Base-by-base conservation (phyloP, 2,888 invertebrate species). In the Perizoma flavofasciatum region DNA sequence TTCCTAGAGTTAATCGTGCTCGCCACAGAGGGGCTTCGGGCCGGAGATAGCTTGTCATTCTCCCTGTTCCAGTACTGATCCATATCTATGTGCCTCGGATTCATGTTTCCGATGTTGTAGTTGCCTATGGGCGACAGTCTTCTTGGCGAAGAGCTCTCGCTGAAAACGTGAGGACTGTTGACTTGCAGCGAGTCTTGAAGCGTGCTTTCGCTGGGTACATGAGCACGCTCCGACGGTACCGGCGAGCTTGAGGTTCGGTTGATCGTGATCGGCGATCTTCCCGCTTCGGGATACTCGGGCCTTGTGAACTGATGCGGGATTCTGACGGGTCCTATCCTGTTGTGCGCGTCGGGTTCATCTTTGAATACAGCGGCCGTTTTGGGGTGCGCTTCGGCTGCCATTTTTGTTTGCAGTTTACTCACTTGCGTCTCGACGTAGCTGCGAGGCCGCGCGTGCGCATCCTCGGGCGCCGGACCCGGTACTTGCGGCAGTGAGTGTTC, bases 41-140 rank as follows among this genome's bases (percentile, higher is more conserved):
- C 2, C 46, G 56, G 61, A 0, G 89, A 90, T 46, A 80, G 72
- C 52, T 85, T 87, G 55, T 87, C 86, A 49, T 76, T 82, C 55
- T 88, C 87, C 40, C 85, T 79, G 65, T 81, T 85, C 86, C 88
- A 91, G 69, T 82, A 88, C 34, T 81, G 81, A 39, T 92, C 92
- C 45, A 89, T 84, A 65, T 92, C 92, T 61, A 86, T 82, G 70
- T 92, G 92, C 53, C 92, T 70, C 35, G 92, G 92, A 64, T 92
- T 92, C 85, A 92, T 92, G 59, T 92, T 92, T n/a, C 92, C 92
- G 48, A 92, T 81, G 68, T 92, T 92, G 67, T 90, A 91, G 72
- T 92, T 91, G 43, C 83, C 83, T 68, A 92, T 88, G 0, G 92
- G 92, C 0, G 92, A 92, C 44, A 92, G 72, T 8, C 90, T 74